Conservation (phyloP, 2,113 vertebrate genomes). For the Prionailurus viverrinus region DNA sequence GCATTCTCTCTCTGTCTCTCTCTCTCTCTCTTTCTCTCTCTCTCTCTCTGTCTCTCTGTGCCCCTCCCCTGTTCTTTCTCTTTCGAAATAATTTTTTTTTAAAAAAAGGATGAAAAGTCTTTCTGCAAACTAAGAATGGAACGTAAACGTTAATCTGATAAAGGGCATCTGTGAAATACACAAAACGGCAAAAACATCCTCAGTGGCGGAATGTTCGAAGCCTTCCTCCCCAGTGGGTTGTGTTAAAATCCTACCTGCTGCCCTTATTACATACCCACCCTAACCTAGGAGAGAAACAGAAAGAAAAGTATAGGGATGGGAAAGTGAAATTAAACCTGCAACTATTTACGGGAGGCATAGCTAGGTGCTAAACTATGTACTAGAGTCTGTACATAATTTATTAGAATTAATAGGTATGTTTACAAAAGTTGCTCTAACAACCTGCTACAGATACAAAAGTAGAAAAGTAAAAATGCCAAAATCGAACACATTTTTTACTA, state of each 20-base stretch:
- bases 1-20: no score
- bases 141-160: neutral
- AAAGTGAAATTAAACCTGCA: neutral
- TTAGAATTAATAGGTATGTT: neutral
- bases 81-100: no score
- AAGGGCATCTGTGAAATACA: neutral
- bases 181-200: neutral
- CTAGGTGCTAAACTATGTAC: neutral
- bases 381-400: neutral
- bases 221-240: neutral
- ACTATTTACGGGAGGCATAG: neutral
- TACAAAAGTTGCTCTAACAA: neutral
- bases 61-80: no score
- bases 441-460: neutral
- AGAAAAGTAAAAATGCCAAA: neutral
- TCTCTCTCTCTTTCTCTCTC: no score
- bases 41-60: no score
- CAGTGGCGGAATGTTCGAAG: neutral
- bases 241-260: neutral
- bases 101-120: neutral
- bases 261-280: accelerated
- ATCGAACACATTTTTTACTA: neutral
- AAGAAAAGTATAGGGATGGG: neutral
- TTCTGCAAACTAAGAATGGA: neutral
- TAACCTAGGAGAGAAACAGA: neutral